A percentile compares a stretch with the other conserved stretches of the same genome.
Conservation (phyloP, 2,888 invertebrate genomes). For the Spisula solida region DNA sequence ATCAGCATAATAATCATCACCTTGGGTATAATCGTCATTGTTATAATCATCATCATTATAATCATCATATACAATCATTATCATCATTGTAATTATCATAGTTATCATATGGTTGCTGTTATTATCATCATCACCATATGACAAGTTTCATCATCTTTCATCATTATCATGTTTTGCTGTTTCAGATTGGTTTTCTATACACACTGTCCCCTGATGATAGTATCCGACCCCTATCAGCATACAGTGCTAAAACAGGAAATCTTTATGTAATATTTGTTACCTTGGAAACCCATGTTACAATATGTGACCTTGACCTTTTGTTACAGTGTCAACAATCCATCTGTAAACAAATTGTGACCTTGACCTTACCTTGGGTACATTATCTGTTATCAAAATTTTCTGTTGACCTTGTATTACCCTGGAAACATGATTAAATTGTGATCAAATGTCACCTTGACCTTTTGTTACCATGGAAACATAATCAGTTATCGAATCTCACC, state of each 20-base stretch:
- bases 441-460: background rate
- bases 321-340: background rate
- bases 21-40: background rate
- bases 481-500: too few species aligned
- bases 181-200: conserved; percentile 47
- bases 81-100: background rate
- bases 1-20: background rate
- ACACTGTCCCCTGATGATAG: conserved; percentile 45
- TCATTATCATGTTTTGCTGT: background rate
- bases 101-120: background rate
- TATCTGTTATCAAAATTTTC: too few species aligned
- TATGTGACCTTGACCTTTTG: background rate
- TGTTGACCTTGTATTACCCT: background rate
- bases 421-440: background rate
- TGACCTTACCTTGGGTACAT: background rate
- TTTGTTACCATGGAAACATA: too few species aligned
- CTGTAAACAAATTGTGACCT: background rate
- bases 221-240: conserved; percentile 41
- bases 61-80: background rate
- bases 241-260: conserved; percentile 34
- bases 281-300: background rate
- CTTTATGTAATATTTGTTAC: conserved; percentile 35
- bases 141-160: background rate
- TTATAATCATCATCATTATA: background rate
- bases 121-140: background rate